phyloP scores from a whole-genome alignment of 2,888 invertebrate species.

The Rhagium mordax region DNA sequence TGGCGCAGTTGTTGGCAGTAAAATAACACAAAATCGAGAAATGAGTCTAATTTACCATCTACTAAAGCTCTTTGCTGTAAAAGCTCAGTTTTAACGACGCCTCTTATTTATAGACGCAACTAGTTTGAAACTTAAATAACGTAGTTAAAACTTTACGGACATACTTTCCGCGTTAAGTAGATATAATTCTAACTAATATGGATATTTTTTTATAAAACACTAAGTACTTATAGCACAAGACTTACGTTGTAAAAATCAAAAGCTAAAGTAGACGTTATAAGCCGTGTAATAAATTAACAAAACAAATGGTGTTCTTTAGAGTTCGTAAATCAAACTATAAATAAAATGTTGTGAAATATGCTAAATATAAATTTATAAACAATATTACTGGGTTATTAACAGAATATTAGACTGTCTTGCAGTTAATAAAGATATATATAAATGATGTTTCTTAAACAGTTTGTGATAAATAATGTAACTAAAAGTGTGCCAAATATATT shows the following conservation, averaged over 20 bases:
- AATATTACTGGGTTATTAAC: constrained; percentile 5
- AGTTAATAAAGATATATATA: not conserved
- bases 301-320: constrained; percentile 29
- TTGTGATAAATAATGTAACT: constrained; percentile 31
- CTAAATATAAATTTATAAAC: constrained; percentile 1
- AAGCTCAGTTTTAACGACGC: not conserved
- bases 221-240: too few species aligned
- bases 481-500: constrained; percentile 20
- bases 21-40: not conserved
- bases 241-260: too few species aligned
- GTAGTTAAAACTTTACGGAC: not conserved
- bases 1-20: too few species aligned
- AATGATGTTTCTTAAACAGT: constrained; percentile 9
- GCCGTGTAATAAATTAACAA: not conserved
- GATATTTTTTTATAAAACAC: too few species aligned
- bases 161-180: too few species aligned
- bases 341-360: constrained; percentile 11
- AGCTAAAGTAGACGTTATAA: not conserved
- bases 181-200: too few species aligned
- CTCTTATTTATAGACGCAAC: not conserved
- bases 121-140: not conserved
- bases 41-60: not conserved
- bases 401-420: constrained; percentile 10
- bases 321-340: constrained; percentile 20
- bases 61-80: not conserved